A percentile compares a stretch with the other conserved stretches of the same genome.
These are phyloP conservation scores for Sinocyclocheilus maitianheensis DNA, from an alignment of 2,113 vertebrate genomes.

Conservation along the genomic window DNA sequence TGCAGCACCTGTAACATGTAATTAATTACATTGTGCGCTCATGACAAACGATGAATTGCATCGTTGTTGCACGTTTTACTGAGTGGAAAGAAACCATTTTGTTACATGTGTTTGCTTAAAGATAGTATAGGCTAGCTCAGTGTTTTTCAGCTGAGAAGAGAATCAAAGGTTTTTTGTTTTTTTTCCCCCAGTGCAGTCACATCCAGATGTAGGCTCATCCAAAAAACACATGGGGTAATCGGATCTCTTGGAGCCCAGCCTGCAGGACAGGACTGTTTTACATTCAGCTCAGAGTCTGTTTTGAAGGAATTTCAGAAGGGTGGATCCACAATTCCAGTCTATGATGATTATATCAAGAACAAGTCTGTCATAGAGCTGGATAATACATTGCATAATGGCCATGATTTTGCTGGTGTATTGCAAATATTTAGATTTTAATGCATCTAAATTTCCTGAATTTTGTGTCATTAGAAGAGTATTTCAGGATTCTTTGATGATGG, in stretches of 20 bases:
- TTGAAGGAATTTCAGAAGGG: not conserved
- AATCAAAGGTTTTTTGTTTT: not conserved
- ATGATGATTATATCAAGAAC: not conserved
- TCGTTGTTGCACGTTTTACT: not conserved
- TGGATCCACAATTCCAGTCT: not conserved
- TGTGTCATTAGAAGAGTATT: too few species aligned
- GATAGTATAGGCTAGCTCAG: not conserved
- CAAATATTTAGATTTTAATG: not conserved
- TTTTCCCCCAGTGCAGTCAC: not conserved
- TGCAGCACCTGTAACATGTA: constrained; percentile 29
- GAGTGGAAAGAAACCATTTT: not conserved
- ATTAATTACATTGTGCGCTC: constrained; percentile 1
- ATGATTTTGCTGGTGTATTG: not conserved
- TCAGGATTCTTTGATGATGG: too few species aligned
- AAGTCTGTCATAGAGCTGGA: not conserved
- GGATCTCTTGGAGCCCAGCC: not conserved
- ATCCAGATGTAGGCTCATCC: constrained; percentile 41
- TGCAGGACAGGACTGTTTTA: constrained; percentile 20
- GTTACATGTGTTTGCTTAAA: not conserved
- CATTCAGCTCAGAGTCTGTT: constrained; percentile 19
- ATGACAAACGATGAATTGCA: not conserved
- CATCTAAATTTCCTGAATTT: too few species aligned
- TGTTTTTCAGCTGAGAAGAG: constrained; percentile 3
- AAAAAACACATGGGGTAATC: constrained; percentile 29
- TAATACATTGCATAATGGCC: not conserved